phyloP scores from a whole-genome alignment of 2,113 vertebrate genomes.

The Myotis brandtii region DNA sequence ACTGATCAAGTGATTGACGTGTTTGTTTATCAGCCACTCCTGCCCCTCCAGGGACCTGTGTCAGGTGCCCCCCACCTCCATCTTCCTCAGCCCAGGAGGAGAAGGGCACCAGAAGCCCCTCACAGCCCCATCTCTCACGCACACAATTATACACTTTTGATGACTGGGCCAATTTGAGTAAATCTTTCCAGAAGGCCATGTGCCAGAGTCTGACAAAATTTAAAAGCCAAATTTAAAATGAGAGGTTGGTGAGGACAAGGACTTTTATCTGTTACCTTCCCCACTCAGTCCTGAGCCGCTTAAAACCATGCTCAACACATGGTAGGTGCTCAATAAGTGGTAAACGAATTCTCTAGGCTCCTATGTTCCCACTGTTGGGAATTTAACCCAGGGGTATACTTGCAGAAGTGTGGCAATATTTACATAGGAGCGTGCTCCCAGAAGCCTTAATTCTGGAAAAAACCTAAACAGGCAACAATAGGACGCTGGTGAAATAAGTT shows the following conservation, averaged over 20 bases:
- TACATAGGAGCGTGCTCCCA: rapidly evolving
- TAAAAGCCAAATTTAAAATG: neutral
- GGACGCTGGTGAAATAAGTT: neutral
- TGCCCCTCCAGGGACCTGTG: neutral
- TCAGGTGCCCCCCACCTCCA: neutral
- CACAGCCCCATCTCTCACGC: neutral
- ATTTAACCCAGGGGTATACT: rapidly evolving
- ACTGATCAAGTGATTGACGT: neutral
- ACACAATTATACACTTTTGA: neutral
- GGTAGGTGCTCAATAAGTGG: too few species aligned
- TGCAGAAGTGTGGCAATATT: too few species aligned
- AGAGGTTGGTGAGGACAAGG: neutral
- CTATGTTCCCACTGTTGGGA: neutral
- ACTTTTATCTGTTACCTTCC: neutral
- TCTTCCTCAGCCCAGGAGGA: neutral
- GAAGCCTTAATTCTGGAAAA: rapidly evolving
- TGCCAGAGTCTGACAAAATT: neutral
- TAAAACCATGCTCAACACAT: neutral
- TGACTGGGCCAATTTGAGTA: neutral
- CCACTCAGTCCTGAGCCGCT: neutral
- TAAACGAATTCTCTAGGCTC: neutral
- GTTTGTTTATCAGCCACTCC: neutral
- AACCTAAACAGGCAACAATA: neutral
- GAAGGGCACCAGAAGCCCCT: neutral
- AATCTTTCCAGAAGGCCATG: neutral